phyloP scores from a whole-genome alignment of 2,797 vertebrate genomes.

The Poeciliopsis turneri region DNA sequence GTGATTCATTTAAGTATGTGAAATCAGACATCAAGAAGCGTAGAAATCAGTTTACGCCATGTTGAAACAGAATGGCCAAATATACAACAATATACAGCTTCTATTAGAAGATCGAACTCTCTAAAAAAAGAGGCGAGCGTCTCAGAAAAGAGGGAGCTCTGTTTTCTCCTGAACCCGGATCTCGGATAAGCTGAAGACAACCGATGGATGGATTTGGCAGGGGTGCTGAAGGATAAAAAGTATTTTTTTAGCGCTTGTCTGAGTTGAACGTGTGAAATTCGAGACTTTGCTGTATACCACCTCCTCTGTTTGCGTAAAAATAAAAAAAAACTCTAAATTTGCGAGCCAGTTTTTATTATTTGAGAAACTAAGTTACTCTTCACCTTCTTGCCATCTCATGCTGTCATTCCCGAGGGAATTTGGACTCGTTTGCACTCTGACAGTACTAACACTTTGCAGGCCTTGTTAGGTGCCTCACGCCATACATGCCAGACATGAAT shows the following conservation, averaged over 20 bases:
- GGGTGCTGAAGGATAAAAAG: background rate
- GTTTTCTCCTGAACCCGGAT: background rate
- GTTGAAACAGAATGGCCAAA: constrained; percentile 5
- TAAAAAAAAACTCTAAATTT: background rate
- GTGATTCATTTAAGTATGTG: constrained; percentile 48
- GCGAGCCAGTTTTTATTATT: background rate
- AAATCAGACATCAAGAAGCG: constrained; percentile 53
- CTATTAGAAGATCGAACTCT: background rate
- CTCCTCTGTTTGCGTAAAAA: background rate
- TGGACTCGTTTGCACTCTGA: constrained; percentile 33
- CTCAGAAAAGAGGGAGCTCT: no score
- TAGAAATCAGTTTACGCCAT: constrained; percentile 47
- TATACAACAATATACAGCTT: constrained; percentile 8
- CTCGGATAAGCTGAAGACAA: background rate
- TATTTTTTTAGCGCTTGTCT: background rate
- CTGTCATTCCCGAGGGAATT: constrained; percentile 16
- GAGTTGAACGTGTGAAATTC: background rate
- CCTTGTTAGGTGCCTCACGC: constrained; percentile 35
- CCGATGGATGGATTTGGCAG: background rate
- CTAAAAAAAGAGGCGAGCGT: background rate
- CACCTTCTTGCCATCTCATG: background rate
- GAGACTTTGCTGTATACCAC: background rate
- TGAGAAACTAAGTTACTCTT: background rate
- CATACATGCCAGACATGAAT: constrained; percentile 33
- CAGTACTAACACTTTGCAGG: constrained; percentile 51